Base-by-base conservation (phyloP, 2,797 vertebrate genomes). In the Semaprochilodus insignis region DNA sequence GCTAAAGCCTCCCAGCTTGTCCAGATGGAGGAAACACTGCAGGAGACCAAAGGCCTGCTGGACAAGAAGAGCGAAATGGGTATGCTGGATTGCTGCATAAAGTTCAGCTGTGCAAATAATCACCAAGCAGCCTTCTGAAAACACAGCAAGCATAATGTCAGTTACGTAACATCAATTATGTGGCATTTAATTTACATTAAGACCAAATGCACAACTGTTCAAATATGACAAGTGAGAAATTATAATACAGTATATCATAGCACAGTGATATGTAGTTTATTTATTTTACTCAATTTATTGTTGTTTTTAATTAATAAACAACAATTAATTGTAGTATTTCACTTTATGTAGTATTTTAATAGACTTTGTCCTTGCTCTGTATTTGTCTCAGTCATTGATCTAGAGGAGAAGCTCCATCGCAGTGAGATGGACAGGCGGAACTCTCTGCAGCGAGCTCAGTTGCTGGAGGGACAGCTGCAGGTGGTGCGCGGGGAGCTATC, bases 401-500 rank as follows among this genome's bases (percentile, higher is more conserved):
- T 98, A 81, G 96, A 98, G 90, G 96, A 97, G 83, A 94, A 95
- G 82, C 91, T 98, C 55, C 94, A 95, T 67, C 90, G 88, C 60
- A 95, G 91, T 66, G 96, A 97, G 91, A 92, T 88, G 27, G 92
- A 96, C 87, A 76, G 92, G 69, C 91, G 91, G 65, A 94, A 92
- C 89, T 92, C 90, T 11, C 74, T 88, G 44, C 93, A 96, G 89
- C 92, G 90, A 85, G 90, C 87, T 51, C 92, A 91, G 85, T 80
- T 89, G 27, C 86, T 97, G n/a, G 96, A 97, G 85, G 90, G 86
- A 48, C 95, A 96, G 83, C 92, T 98, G 40, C 93, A 95, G 77
- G 89, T 85, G 14, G 91, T 95, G 80, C 92, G 54, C 21, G 85
- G 81, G 11, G 95, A 98, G 86, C 87, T 97, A 88, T 85, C 94